Conservation (phyloP, 2,888 invertebrate genomes). For the Icerya purchasi region DNA sequence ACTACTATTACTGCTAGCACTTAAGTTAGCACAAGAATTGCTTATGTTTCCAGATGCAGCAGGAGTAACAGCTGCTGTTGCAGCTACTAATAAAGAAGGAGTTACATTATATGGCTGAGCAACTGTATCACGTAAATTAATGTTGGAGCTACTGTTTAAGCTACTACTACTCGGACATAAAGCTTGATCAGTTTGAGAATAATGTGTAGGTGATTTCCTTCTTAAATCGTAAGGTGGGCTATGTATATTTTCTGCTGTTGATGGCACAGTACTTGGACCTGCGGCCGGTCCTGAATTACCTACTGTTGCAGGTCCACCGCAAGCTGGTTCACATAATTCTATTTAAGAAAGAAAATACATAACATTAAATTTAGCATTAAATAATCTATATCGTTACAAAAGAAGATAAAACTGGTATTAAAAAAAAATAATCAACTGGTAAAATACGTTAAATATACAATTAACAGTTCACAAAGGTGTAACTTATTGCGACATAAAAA, state of each 20-base stretch:
- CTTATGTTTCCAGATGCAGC: not conserved
- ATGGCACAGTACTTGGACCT: conserved; percentile 28
- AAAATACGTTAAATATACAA: no score
- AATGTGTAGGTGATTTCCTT: conserved; percentile 56
- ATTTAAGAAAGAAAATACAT: conserved; percentile 1
- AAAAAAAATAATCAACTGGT: no score
- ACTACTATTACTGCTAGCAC: conserved; percentile 19
- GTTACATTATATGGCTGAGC: not conserved
- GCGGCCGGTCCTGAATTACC: conserved; percentile 26
- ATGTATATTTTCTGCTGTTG: conserved; percentile 31
- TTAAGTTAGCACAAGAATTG: not conserved
- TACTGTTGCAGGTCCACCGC: conserved; percentile 30
- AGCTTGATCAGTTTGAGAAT: conserved; percentile 11
- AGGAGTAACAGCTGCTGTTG: conserved; percentile 23
- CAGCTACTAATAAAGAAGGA: not conserved
- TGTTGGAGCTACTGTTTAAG: conserved; percentile 8
- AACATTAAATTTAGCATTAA: not conserved
- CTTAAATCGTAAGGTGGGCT: conserved; percentile 79
- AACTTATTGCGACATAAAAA: no score
- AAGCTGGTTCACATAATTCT: conserved; percentile 55
- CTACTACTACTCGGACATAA: conserved; percentile 9
- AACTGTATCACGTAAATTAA: conserved; percentile 8
- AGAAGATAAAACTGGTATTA: not conserved
- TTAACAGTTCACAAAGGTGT: no score
- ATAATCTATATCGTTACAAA: no score